Evolutionary conservation across 2,888 invertebrate genomes (phyloP), one percentile per base, ranked within the genome.

Genomic region (Cynaeus angustus): DNA sequence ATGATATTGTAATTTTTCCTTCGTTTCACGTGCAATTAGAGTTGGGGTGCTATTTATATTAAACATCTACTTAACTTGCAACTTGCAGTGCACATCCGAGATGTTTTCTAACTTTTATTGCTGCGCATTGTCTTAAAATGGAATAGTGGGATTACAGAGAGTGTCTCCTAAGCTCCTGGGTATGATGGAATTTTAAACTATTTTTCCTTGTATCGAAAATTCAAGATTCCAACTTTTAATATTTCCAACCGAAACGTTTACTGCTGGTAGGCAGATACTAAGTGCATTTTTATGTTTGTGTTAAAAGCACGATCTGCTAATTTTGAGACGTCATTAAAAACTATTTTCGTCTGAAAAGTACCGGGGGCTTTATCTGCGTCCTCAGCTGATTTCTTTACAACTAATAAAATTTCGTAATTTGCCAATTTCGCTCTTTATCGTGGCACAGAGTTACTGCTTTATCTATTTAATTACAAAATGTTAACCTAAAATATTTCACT

Each of bases 241-340:
- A 30, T 46, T 13, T 13, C 41, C 6, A 41, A n/a, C n/a, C 56
- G 33, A 45, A 59, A 21, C 14, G 43, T 59, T 28, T 30, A 13
- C 13, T 59, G 56, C 13, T 46, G n/a, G 10, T 30, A 46, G 26
- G 30, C 13, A 14, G 46, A 61, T 30, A 21, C 26, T 61, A 38
- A 61, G 61, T 61, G 61, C 61, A 61, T 38, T 61, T 61, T 61
- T 61, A 61, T 61, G 61, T 61, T 13, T 9, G 30, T 21, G 45
- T 58, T 10, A 33, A 30, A 59, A 59, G 50, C 48, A 37, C 33
- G 16, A 48, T 38, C 38, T 61, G 8, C 38, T 43, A 46, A 59
- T 59, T 59, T 30, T 10, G 28, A n/a, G 33, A 14, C n/a, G 9
- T 59, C 59, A 45, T 46, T 59, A 30, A 30, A 45, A 59, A 59